Base-by-base conservation (phyloP, 1,140 invertebrate species). In the Oreohelix idahoensis region DNA sequence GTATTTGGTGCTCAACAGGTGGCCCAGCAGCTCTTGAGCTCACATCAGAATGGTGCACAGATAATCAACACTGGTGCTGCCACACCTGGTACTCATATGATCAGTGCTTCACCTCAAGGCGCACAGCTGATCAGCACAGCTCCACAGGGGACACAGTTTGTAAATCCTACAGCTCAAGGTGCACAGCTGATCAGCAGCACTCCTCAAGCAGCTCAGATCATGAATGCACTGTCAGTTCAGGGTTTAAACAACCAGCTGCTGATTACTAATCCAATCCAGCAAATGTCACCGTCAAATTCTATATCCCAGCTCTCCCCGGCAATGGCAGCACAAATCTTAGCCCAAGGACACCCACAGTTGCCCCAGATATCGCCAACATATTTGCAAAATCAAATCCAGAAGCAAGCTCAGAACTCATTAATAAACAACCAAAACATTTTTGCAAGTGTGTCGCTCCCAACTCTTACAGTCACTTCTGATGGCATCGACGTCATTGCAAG, bases 331-430 rank as follows among this genome's bases (percentile, higher is more conserved):
- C 80, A 82, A 26, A 75, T 82, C 75, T 49, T 82, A 51, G 51
- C 80, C 17, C 80, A 82, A 26, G 38, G 71, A 23, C 70, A 75
- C 17, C 70, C 71, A 4, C 80, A 82, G 35, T 36, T 53, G 42
- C 71, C 71, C 17, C 80, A 82, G 29, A 75, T 82, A 71, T 82
- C 80, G n/a, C 80, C 80, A 35, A 75, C 80, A 2, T 82, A 53
- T 49, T 39, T 82, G 35, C 79, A 51, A 11, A 42, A 51, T 35
- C 79, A 81, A 1, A 32, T 81, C 8, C 80, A 82, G 39, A 82
- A 74, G 49, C 74, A 51, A 29, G 17, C 74, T 53, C 74, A 76
- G 23, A 76, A 53, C 23, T 1, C 74, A 29, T 1, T 76, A 1
- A 51, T 76, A 26, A 51, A 51, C 39, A 51, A 26, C 32, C 63